A percentile compares a stretch with the other conserved stretches of the same genome.
These are phyloP conservation scores for Thera britannica DNA, from an alignment of 2,888 invertebrate genomes.

Conservation along the genomic window DNA sequence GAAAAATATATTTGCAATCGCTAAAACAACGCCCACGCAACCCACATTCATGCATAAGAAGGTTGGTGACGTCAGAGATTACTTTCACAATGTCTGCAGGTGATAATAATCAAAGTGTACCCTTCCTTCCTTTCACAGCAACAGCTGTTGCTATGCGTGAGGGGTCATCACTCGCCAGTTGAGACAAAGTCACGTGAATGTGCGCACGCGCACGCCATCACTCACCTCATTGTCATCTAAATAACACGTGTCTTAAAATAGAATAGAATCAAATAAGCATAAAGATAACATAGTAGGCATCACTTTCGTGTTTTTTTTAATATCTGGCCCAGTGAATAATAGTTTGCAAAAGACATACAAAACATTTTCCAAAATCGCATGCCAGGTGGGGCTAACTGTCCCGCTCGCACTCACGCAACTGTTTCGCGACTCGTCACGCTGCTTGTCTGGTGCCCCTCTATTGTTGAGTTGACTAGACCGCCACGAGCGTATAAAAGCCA, in stretches of 20 bases:
- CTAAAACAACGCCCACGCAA: neutral
- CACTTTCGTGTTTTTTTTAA: neutral
- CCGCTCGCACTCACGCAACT: neutral
- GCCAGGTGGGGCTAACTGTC: slow-evolving; percentile 9
- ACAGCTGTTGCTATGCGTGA: neutral
- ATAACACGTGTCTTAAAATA: slow-evolving; percentile 3
- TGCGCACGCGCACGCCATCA: neutral
- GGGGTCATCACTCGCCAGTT: neutral
- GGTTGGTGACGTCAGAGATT: neutral
- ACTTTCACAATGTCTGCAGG: neutral
- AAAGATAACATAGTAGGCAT: neutral
- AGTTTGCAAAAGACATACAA: slow-evolving; percentile 3
- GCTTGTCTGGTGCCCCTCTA: slow-evolving; percentile 1
- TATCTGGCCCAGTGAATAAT: neutral
- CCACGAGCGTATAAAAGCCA: slow-evolving; percentile 6
- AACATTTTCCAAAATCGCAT: slow-evolving; percentile 6
- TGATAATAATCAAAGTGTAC: neutral
- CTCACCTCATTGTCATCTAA: slow-evolving; percentile 4
- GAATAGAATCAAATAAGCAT: neutral
- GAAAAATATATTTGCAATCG: too few relatives aligned
- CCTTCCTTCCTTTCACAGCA: neutral
- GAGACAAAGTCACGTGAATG: neutral
- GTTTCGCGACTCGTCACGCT: slow-evolving; percentile 3
- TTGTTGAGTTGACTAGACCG: neutral
- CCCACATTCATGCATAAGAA: neutral